Evolutionary conservation across 2,797 vertebrate species (phyloP).

Genomic region (Coranthus polyacanthus): DNA sequence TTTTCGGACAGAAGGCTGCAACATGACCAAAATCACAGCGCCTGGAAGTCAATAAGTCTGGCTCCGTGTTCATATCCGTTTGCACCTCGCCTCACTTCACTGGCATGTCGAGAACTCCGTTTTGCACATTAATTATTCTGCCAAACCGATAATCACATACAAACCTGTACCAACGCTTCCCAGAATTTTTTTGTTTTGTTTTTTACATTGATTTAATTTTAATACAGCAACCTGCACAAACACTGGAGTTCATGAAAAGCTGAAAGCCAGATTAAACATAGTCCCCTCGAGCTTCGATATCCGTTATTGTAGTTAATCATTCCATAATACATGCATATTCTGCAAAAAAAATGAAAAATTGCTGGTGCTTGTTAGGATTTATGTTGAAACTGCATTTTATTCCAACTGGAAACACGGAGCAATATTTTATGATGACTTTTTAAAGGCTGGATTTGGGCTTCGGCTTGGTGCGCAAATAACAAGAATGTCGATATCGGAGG

Average conservation of each 20-base stretch:
- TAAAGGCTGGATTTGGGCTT: conserved; percentile 11
- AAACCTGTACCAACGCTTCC: conserved; percentile 26
- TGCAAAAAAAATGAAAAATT: conserved; percentile 1
- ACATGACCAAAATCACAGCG: conserved; percentile 19
- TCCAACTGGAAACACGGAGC: background rate
- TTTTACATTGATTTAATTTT: conserved; percentile 40
- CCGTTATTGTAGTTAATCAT: background rate
- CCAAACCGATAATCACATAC: conserved; percentile 46
- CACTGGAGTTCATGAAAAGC: conserved; percentile 16
- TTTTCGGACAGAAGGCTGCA: conserved; percentile 25
- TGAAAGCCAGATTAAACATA: conserved; percentile 15
- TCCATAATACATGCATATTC: background rate
- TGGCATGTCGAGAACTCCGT: conserved; percentile 38
- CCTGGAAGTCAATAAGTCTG: conserved; percentile 45
- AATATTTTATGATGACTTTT: background rate
- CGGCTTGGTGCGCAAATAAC: background rate
- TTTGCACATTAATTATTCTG: conserved; percentile 47
- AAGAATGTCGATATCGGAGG: background rate
- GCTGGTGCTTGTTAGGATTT: background rate
- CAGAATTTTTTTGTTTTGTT: background rate
- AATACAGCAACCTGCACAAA: conserved; percentile 36
- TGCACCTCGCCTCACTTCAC: conserved; percentile 34
- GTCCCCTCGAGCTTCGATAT: too few species aligned
- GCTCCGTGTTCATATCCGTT: conserved; percentile 41
- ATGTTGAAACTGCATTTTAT: conserved; percentile 1